A percentile compares a stretch with the other conserved stretches of the same genome.
Conservation (phyloP, 1,140 invertebrate species). For the Heliconius congener region DNA sequence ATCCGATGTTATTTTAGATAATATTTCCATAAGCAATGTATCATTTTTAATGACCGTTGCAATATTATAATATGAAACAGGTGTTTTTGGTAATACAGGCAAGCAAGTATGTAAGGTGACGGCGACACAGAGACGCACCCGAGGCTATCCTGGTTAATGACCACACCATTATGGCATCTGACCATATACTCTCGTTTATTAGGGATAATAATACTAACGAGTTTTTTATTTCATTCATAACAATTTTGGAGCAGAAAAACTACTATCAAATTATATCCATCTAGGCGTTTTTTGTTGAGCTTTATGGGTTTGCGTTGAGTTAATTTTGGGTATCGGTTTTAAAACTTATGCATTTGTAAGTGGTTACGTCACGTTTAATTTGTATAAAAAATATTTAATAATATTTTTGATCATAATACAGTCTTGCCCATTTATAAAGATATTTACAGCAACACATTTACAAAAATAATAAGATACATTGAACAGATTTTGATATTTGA, state of each 20-base stretch:
- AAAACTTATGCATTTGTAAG: slow-evolving; percentile 7
- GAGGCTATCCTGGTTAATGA: slow-evolving; percentile 61
- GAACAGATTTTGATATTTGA: too few relatives aligned
- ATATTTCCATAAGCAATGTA: slow-evolving; percentile 12
- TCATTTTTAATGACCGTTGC: slow-evolving; percentile 15
- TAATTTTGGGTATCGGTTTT: slow-evolving; percentile 27
- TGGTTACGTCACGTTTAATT: slow-evolving; percentile 12
- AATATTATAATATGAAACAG: slow-evolving; percentile 26
- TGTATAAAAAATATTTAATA: not conserved
- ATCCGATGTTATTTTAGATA: slow-evolving; percentile 14
- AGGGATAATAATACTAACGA: slow-evolving; percentile 75
- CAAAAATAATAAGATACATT: too few relatives aligned
- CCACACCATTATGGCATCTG: slow-evolving; percentile 60
- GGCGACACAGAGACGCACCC: slow-evolving; percentile 66
- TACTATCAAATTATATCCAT: slow-evolving; percentile 62
- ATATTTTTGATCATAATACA: not conserved
- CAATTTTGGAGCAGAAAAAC: slow-evolving; percentile 59
- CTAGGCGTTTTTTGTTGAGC: slow-evolving; percentile 46
- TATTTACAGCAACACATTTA: too few relatives aligned
- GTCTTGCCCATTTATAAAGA: not conserved
- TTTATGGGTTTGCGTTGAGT: slow-evolving; percentile 33
- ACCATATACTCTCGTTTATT: slow-evolving; percentile 73
- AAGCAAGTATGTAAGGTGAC: slow-evolving; percentile 38
- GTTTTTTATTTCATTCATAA: slow-evolving; percentile 67
- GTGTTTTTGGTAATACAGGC: slow-evolving; percentile 37